Percentiles rank a stretch among this genome's conserved stretches.
Evolutionary conservation across 1,140 invertebrate genomes (phyloP).

Genomic region (Neotoxoptera formosana): DNA sequence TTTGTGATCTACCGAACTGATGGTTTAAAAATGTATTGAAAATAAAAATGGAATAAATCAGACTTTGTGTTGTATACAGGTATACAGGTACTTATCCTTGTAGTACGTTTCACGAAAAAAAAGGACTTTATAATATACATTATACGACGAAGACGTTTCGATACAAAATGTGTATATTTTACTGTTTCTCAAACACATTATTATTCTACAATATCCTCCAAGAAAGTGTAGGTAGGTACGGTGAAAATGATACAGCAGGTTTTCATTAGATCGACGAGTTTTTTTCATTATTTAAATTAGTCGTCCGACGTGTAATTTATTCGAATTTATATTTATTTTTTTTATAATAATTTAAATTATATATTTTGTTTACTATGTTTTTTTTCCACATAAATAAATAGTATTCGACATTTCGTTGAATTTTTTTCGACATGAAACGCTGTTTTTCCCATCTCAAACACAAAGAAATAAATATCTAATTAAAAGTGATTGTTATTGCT

Average conservation of each 20-base stretch:
- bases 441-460: background rate
- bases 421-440: background rate
- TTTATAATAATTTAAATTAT: background rate
- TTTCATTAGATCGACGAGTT: background rate
- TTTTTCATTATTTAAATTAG: background rate
- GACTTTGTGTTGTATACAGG: background rate
- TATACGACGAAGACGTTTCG: background rate
- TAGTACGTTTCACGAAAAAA: background rate
- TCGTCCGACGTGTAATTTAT: background rate
- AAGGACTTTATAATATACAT: background rate
- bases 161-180: background rate
- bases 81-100: background rate
- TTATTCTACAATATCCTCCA: background rate
- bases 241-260: background rate
- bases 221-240: background rate
- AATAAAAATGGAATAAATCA: background rate
- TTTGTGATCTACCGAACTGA: background rate
- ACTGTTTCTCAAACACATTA: background rate
- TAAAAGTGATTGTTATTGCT: background rate
- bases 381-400: background rate
- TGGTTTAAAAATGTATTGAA: background rate
- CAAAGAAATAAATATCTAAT: conserved; percentile 18
- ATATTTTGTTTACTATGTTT: background rate
- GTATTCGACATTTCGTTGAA: background rate
- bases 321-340: background rate